Evolutionary conservation across 2,113 vertebrate genomes (phyloP).

Genomic region (Hyaena hyaena): DNA sequence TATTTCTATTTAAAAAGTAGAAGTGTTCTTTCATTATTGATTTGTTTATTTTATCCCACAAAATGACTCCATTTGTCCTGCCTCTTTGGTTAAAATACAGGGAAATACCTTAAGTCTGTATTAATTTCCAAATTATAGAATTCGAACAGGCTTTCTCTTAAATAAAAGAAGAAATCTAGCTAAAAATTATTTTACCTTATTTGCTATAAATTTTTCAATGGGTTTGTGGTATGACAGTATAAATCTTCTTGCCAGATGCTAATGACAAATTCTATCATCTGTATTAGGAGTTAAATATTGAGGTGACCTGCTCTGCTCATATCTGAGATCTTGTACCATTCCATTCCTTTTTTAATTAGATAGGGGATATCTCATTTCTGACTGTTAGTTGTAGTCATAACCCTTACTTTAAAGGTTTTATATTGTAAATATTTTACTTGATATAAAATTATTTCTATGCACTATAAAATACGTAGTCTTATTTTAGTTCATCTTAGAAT

Average conservation of each 20-base stretch:
- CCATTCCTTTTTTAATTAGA: slow-evolving; percentile 65
- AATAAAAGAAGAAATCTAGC: slow-evolving; percentile 20
- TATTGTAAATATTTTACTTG: slow-evolving; percentile 86
- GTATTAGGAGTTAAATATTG: slow-evolving; percentile 61
- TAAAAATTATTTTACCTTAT: slow-evolving; percentile 79
- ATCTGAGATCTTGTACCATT: slow-evolving; percentile 37
- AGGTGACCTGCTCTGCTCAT: slow-evolving; percentile 48
- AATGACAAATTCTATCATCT: slow-evolving; percentile 57
- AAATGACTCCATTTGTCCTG: slow-evolving; percentile 21
- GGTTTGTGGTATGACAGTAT: slow-evolving; percentile 67
- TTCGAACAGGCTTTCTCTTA: slow-evolving; percentile 68
- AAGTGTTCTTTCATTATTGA: slow-evolving; percentile 56
- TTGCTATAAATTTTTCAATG: slow-evolving; percentile 51
- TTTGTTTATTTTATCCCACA: slow-evolving; percentile 17
- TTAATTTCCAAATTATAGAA: slow-evolving; percentile 36
- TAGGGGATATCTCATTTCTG: slow-evolving; percentile 71
- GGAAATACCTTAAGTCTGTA: neutral
- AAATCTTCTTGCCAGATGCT: slow-evolving; percentile 24
- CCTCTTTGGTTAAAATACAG: slow-evolving; percentile 38
- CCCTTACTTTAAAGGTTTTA: slow-evolving; percentile 81
- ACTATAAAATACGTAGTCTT: slow-evolving; percentile 72
- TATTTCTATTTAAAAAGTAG: slow-evolving; percentile 52
- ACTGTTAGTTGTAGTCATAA: slow-evolving; percentile 71
- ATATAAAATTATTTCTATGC: slow-evolving; percentile 87
- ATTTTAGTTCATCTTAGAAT: slow-evolving; percentile 55